phyloP scores from a whole-genome alignment of 2,888 invertebrate species.

The Megaustenia siamemsis region DNA sequence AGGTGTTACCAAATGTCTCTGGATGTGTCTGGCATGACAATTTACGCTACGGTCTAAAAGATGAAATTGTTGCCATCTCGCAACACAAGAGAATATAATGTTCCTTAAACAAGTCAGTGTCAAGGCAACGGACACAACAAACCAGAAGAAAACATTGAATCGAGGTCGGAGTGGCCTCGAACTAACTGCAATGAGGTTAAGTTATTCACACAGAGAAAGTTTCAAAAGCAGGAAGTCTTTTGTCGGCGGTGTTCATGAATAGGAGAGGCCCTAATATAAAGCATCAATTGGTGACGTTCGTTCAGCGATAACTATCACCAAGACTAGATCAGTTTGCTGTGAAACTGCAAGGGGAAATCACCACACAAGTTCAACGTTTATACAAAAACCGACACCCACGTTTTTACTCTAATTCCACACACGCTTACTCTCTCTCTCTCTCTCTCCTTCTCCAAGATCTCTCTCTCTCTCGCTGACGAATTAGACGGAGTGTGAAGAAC shows the following conservation, averaged over 20 bases:
- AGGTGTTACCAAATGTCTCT: neutral
- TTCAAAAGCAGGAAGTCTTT: neutral
- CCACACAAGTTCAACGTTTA: constrained; percentile 20
- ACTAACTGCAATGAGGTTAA: neutral
- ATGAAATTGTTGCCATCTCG: neutral
- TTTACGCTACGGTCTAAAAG: neutral
- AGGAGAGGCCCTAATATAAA: neutral
- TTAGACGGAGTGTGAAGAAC: neutral
- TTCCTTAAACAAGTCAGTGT: constrained; percentile 14
- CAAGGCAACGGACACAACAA: constrained; percentile 19
- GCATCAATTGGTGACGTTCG: neutral
- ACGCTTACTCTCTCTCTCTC: neutral
- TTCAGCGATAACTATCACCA: neutral
- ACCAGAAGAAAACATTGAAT: neutral
- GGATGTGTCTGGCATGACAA: constrained; percentile 10
- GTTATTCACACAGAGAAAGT: constrained; percentile 5
- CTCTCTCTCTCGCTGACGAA: neutral
- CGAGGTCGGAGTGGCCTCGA: neutral
- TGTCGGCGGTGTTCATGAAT: neutral
- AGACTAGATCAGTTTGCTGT: constrained; percentile 7
- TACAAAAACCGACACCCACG: neutral
- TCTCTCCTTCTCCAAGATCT: neutral
- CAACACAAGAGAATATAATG: neutral
- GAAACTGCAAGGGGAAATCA: neutral
- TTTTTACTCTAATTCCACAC: neutral